phyloP scores from a whole-genome alignment of 2,797 vertebrate species.

The Bovichtus variegatus region DNA sequence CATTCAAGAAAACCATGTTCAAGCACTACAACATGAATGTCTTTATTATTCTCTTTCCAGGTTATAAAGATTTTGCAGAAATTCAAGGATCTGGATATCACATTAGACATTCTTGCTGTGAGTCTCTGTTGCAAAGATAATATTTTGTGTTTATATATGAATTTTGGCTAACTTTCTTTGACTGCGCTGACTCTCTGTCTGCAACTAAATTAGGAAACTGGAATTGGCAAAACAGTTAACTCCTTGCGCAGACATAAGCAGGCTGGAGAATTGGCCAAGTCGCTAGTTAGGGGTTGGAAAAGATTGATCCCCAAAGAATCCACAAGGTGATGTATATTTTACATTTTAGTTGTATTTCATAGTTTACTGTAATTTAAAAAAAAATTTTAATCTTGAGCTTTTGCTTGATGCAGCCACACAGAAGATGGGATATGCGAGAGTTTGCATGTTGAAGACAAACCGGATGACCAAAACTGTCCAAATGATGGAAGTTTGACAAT shows the following conservation, averaged over 20 bases:
- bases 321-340: slow-evolving; percentile 71
- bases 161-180: neutral
- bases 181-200: slow-evolving; percentile 24
- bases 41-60: slow-evolving; percentile 73
- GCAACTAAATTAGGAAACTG: slow-evolving; percentile 85
- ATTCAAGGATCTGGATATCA: slow-evolving; percentile 88
- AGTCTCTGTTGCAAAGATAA: slow-evolving; percentile 61
- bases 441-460: slow-evolving; percentile 46
- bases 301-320: slow-evolving; percentile 82
- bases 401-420: slow-evolving; percentile 47
- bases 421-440: slow-evolving; percentile 37
- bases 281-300: slow-evolving; percentile 87
- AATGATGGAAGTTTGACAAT: slow-evolving; percentile 24
- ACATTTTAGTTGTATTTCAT: neutral
- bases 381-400: too few relatives aligned
- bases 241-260: slow-evolving; percentile 85
- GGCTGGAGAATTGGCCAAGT: slow-evolving; percentile 87
- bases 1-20: neutral
- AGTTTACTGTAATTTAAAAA: neutral
- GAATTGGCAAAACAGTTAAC: slow-evolving; percentile 89
- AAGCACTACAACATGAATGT: neutral
- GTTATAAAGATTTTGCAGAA: slow-evolving; percentile 87
- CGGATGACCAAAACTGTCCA: slow-evolving; percentile 20
- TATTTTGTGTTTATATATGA: neutral
- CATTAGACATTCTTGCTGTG: slow-evolving; percentile 89